Base-by-base conservation (phyloP, 1,140 invertebrate genomes). In the Papilio polytes region DNA sequence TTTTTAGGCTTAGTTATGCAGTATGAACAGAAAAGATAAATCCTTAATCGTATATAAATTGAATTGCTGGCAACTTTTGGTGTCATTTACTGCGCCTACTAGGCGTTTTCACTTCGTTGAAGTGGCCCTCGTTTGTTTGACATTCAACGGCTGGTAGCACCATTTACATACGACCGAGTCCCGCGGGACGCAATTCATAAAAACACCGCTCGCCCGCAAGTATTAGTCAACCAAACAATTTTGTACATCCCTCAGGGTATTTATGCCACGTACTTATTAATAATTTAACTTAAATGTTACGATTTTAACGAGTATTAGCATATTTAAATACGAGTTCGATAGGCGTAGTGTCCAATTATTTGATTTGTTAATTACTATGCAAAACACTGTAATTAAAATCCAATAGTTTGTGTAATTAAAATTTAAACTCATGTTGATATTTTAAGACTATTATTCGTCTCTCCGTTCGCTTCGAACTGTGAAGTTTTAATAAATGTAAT, bases 121-220 rank as follows among this genome's bases (percentile, higher is more conserved):
- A 76, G 6, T 76, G 44, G 41, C 53, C 77, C 56, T 78, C 36
- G 51, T 59, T 56, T 78, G 22, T 78, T 78, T 78, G 31, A 31
- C 53, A 31, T 78, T 53, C 44, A 15, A 41, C 56, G 36, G 53
- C 36, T 78, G 31, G 77, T 36, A 56, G 18, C 31, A 44, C 77
- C 53, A 44, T 31, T 63, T 44, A 66, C 56, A 10, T 78, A 63
- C 77, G 56, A 13, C 9, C 77, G n/a, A 36, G 77, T 63, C 77
- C 36, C 77, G 44, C 41, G 77, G 77, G 77, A 78, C 9, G 15
- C 56, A 41, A 78, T 78, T 78, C 31, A 78, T 22, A 44, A 44
- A 78, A 12, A 63, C 59, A 66, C 36, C 26, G 44, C 2, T 41
- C 18, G 26, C n/a, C 41, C 74, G 74, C 44, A n/a, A 22, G n/a